Evolutionary conservation across 2,113 vertebrate species (phyloP).

Genomic region (Erinaceus europaeus): DNA sequence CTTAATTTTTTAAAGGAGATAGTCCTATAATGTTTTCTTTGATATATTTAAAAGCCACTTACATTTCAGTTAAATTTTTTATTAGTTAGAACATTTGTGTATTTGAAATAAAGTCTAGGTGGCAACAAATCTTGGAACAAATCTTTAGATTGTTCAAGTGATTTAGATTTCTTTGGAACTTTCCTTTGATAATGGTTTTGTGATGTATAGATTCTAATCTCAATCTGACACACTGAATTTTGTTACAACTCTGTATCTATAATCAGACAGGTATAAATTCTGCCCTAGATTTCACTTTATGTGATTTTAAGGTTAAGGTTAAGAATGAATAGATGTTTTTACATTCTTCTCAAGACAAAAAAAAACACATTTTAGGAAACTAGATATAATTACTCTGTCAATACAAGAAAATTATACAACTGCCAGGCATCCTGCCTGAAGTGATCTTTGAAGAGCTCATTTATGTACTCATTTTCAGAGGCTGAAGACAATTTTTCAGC

Average conservation of each 20-base stretch:
- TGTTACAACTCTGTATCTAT: neutral
- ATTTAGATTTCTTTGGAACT: neutral
- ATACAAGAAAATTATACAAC: constrained; percentile 63
- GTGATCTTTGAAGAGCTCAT: constrained; percentile 41
- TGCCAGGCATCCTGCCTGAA: constrained; percentile 43
- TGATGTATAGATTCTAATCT: neutral
- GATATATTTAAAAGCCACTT: neutral
- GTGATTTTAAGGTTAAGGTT: constrained; percentile 19
- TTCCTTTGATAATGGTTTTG: neutral
- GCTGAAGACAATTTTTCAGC: constrained; percentile 7
- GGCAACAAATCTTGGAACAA: neutral
- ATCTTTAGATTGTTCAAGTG: neutral
- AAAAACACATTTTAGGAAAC: constrained; percentile 38
- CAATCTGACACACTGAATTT: neutral
- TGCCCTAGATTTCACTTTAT: neutral
- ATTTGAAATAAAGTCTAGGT: neutral
- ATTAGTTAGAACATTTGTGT: neutral
- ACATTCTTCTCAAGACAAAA: constrained; percentile 39
- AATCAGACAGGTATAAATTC: neutral
- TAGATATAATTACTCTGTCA: constrained; percentile 67
- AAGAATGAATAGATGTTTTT: constrained; percentile 40
- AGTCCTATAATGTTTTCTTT: neutral
- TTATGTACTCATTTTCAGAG: neutral
- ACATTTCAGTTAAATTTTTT: neutral
- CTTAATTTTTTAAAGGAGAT: neutral